phyloP scores from a whole-genome alignment of 2,113 vertebrate species.

The Gulo gulo region DNA sequence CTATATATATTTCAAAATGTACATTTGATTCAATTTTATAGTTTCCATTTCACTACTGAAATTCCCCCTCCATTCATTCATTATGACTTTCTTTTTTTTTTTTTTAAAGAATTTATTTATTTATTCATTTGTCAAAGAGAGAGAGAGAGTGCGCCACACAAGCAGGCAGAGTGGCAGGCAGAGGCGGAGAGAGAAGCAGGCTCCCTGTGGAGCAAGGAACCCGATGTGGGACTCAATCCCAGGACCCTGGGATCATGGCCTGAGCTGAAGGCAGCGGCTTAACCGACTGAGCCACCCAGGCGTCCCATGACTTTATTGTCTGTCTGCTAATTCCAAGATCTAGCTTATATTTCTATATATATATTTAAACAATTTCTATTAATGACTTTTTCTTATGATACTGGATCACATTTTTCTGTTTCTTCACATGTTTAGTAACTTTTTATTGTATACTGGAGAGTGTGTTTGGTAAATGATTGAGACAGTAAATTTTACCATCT shows the following conservation, averaged over 20 bases:
- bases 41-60: neutral
- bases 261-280: no score
- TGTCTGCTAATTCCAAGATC: neutral
- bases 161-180: no score
- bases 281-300: no score
- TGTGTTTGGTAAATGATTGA: neutral
- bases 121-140: no score
- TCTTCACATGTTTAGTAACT: neutral
- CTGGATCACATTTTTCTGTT: neutral
- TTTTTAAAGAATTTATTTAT: no score
- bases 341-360: neutral
- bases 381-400: neutral
- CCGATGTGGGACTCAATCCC: no score
- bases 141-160: no score
- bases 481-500: neutral
- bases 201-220: no score
- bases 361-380: neutral
- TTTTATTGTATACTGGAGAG: neutral
- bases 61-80: neutral
- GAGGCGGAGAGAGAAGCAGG: no score
- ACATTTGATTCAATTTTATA: neutral
- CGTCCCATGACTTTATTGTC: neutral
- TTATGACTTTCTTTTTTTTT: neutral
- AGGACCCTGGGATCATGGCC: no score
- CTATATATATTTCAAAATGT: neutral